Evolutionary conservation across 2,888 invertebrate species (phyloP).

Genomic region (Sicus ferrugineus): DNA sequence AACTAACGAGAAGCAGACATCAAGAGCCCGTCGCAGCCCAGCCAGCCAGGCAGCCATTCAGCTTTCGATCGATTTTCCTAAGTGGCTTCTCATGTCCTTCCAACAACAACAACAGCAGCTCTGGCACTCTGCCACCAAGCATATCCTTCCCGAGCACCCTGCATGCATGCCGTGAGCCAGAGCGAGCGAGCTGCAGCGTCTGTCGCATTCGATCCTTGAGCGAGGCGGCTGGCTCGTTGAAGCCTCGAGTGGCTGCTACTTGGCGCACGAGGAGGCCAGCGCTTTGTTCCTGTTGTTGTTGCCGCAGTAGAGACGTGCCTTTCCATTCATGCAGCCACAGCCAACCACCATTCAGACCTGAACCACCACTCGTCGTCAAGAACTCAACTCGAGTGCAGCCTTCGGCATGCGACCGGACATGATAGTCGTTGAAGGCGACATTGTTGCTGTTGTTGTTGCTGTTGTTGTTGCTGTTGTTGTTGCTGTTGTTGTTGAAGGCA

Average conservation of each 20-base stretch:
- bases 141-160: conserved; percentile 26
- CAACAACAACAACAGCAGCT: conserved; percentile 45
- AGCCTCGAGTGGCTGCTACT: conserved; percentile 28
- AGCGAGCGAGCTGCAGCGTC: conserved; percentile 9
- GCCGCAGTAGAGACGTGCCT: not conserved
- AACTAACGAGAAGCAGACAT: conserved; percentile 59
- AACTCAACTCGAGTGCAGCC: conserved; percentile 31
- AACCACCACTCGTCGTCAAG: conserved; percentile 31
- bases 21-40: conserved; percentile 54
- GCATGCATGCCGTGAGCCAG: not conserved
- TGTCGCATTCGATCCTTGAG: conserved; percentile 10
- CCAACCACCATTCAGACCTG: conserved; percentile 30
- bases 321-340: conserved; percentile 25
- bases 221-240: conserved; percentile 20
- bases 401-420: not conserved
- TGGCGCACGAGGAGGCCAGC: conserved; percentile 38
- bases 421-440: not conserved
- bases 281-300: conserved; percentile 10
- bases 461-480: conserved; percentile 29
- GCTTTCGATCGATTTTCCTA: conserved; percentile 52
- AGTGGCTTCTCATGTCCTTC: conserved; percentile 65
- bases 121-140: conserved; percentile 30
- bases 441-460: conserved; percentile 28
- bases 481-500: not conserved
- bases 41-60: conserved; percentile 51